phyloP scores from a whole-genome alignment of 2,888 invertebrate genomes.

The Tricholauxania praeusta region DNA sequence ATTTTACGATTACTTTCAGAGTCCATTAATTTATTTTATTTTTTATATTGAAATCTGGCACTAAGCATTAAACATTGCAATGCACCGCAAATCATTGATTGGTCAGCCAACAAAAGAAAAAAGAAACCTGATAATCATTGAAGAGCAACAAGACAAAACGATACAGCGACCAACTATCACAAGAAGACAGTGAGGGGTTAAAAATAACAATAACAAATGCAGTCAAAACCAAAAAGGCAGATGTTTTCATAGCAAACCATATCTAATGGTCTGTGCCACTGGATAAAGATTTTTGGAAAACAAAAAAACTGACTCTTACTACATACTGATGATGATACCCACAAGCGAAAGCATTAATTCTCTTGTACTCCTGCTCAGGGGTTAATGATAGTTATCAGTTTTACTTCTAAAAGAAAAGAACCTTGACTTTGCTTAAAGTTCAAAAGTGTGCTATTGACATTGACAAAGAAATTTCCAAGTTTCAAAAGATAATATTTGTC shows the following conservation, averaged over 20 bases:
- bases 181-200: background rate
- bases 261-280: slow-evolving; percentile 67
- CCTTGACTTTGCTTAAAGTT: slow-evolving; percentile 19
- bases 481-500: background rate
- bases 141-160: slow-evolving; percentile 33
- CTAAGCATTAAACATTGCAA: background rate
- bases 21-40: too few relatives aligned
- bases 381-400: slow-evolving; percentile 61
- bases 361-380: slow-evolving; percentile 45
- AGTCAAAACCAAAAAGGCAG: slow-evolving; percentile 47
- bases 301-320: slow-evolving; percentile 18
- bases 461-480: slow-evolving; percentile 7
- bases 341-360: background rate
- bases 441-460: background rate
- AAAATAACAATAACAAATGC: slow-evolving; percentile 18
- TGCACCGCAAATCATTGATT: slow-evolving; percentile 5
- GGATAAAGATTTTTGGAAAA: slow-evolving; percentile 45
- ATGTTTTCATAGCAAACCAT: slow-evolving; percentile 65
- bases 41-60: too few relatives aligned
- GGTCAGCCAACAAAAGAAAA: background rate
- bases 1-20: too few relatives aligned
- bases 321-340: too few relatives aligned
- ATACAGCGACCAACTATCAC: slow-evolving; percentile 11
- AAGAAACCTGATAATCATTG: slow-evolving; percentile 23
- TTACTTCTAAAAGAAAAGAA: slow-evolving; percentile 18